These are phyloP conservation scores for Oceanodroma leucorhoa DNA, from an alignment of 2,797 vertebrate genomes.

Conservation along the genomic window DNA sequence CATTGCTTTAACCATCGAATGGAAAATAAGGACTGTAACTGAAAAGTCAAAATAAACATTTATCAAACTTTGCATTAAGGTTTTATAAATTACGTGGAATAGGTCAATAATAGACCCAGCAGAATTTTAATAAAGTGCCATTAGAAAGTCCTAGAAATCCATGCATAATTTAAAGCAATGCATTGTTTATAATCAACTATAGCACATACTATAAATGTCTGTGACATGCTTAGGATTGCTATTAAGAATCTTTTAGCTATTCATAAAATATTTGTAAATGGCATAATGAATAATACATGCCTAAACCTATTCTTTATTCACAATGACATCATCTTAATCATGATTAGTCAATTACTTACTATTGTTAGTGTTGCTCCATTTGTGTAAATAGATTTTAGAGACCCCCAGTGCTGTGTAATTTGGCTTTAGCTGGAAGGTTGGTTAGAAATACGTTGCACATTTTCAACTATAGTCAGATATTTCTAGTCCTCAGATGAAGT, in stretches of 20 bases:
- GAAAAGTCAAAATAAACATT: neutral
- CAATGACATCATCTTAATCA: neutral
- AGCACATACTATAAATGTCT: neutral
- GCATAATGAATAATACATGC: neutral
- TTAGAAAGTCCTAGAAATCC: neutral
- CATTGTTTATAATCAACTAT: neutral
- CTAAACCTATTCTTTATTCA: neutral
- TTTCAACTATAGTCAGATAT: neutral
- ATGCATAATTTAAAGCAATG: neutral
- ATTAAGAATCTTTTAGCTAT: neutral
- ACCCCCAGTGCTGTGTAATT: neutral
- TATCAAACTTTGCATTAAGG: neutral
- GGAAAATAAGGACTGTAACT: neutral
- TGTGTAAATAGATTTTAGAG: neutral
- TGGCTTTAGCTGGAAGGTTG: neutral
- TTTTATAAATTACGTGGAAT: neutral
- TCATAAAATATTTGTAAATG: neutral
- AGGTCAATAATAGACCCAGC: neutral
- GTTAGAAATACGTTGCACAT: neutral
- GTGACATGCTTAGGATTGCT: neutral
- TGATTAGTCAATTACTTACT: neutral
- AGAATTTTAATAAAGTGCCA: neutral
- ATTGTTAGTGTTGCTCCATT: neutral
- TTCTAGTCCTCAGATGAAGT: neutral
- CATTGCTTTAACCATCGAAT: neutral